Evolutionary conservation across 2,888 invertebrate species (phyloP), one percentile per base, ranked within the genome.

Genomic region (Apeira syringaria): DNA sequence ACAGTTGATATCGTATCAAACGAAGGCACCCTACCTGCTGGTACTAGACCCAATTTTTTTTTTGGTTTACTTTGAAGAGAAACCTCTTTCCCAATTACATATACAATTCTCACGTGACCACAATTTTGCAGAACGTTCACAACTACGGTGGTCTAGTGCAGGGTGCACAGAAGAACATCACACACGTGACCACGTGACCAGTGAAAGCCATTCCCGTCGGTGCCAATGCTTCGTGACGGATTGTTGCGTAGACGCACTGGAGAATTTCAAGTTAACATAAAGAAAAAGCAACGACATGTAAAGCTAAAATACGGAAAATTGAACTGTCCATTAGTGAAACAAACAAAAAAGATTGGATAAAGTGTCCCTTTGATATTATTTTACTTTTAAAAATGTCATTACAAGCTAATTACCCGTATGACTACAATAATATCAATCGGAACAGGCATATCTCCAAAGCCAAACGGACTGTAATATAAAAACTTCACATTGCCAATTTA

Each of bases 191-290:
- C 68, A 65, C 65, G 76, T 78, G 77, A 67, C 58, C 76, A 79
- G 79, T 65, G 50, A 52, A 70, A 84, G 83, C 82, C 80, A 84
- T 82, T 78, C 75, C 71, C 74, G 37, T 63, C 61, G 73, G 81
- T 84, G 86, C 84, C 80, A 78, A 80, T 80, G 75, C 62, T 53
- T 57, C 62, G 85, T 83, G 85, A 82, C 77, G 55, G 48, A 44
- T 11, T 52, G 85, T 88, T 88, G 88, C 88, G 88, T 85, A 73
- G 86, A 87, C 88, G 85, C 84, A 80, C 85, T 84, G 81, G 64
- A 62, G 52, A 53, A 59, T 34, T 47, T 27, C 44, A 52, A 52
- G 50, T 57, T 32, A 17, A 6, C 3, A 31, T 20, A 38, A 47
- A 46, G 17, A 20, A 27, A 38, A 55, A 52, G 55, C 55, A 36